Conservation (phyloP, 2,888 invertebrate genomes). For the Heliconius sara region DNA sequence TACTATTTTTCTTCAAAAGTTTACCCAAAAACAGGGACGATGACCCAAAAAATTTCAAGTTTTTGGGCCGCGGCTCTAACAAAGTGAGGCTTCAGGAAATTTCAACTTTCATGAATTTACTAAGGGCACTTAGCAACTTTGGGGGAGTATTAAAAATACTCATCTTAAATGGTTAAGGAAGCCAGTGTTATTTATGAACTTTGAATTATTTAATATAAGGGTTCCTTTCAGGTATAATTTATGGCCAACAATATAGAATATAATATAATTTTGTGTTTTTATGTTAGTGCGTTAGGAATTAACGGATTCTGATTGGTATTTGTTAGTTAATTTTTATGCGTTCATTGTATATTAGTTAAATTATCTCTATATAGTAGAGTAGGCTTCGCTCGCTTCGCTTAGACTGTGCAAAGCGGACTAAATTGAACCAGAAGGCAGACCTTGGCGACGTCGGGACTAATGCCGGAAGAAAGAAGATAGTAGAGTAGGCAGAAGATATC, state of each 20-base stretch:
- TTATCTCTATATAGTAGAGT: too few species aligned
- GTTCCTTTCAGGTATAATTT: constrained; percentile 3
- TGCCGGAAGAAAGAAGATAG: too few species aligned
- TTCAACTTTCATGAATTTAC: constrained; percentile 52
- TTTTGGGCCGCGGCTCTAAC: constrained; percentile 22
- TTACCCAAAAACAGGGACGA: constrained; percentile 4
- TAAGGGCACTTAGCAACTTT: constrained; percentile 44
- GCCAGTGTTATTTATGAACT: constrained; percentile 32
- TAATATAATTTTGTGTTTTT: background rate
- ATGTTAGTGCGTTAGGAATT: too few species aligned
- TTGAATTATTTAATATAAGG: constrained; percentile 20
- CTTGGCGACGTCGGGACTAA: too few species aligned
- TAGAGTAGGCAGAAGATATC: too few species aligned
- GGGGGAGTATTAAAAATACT: constrained; percentile 39
- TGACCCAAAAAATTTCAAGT: constrained; percentile 24
- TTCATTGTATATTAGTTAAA: too few species aligned
- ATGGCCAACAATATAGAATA: background rate
- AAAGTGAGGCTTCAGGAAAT: constrained; percentile 42
- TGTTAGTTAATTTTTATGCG: too few species aligned
- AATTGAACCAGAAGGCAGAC: too few species aligned
- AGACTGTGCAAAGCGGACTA: too few species aligned
- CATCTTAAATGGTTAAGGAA: constrained; percentile 35
- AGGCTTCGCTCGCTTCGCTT: too few species aligned
- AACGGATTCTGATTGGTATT: too few species aligned
- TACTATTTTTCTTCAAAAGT: constrained; percentile 10